Conservation (phyloP, 1,140 invertebrate genomes). For the Drosophila oshimai region DNA sequence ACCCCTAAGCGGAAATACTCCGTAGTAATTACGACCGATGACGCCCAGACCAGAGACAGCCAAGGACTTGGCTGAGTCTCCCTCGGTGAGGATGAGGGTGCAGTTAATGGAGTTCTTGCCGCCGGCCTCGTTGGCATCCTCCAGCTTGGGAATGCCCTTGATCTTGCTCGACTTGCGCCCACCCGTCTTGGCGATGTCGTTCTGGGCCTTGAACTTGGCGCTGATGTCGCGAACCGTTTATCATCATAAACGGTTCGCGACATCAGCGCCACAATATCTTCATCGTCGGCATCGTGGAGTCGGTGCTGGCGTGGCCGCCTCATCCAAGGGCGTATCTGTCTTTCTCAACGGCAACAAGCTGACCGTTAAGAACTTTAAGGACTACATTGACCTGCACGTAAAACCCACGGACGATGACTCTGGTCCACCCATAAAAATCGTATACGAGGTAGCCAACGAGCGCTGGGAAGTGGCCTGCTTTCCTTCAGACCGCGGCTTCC, state of each 20-base stretch:
- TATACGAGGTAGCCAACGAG: constrained; percentile 92
- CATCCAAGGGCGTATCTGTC: constrained; percentile 95
- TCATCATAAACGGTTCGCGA: constrained; percentile 98
- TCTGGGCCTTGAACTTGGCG: constrained; percentile 97
- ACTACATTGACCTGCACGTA: constrained; percentile 97
- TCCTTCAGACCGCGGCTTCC: constrained; percentile 95
- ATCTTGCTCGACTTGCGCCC: constrained; percentile 97
- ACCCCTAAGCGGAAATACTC: constrained; percentile 98
- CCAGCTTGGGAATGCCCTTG: constrained; percentile 95
- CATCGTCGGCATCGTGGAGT: too few species aligned
- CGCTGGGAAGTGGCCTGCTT: constrained; percentile 99
- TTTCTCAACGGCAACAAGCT: constrained; percentile 95
- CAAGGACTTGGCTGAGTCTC: constrained; percentile 99
- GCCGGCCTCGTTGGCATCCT: constrained; percentile 99
- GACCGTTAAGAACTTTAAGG: constrained; percentile 97
- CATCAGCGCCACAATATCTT: constrained; percentile 97
- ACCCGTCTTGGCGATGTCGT: constrained; percentile 96
- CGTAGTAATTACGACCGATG: constrained; percentile 97
- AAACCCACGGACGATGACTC: constrained; percentile 92
- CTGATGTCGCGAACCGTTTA: constrained; percentile 97
- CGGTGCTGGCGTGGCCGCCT: constrained; percentile 96
- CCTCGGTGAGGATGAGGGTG: constrained; percentile 99
- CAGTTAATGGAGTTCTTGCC: constrained; percentile 94
- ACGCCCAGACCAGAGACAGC: constrained; percentile 98
- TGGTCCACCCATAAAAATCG: constrained; percentile 93